phyloP scores from a whole-genome alignment of 2,113 vertebrate genomes.

The Datnioides undecimradiatus region DNA sequence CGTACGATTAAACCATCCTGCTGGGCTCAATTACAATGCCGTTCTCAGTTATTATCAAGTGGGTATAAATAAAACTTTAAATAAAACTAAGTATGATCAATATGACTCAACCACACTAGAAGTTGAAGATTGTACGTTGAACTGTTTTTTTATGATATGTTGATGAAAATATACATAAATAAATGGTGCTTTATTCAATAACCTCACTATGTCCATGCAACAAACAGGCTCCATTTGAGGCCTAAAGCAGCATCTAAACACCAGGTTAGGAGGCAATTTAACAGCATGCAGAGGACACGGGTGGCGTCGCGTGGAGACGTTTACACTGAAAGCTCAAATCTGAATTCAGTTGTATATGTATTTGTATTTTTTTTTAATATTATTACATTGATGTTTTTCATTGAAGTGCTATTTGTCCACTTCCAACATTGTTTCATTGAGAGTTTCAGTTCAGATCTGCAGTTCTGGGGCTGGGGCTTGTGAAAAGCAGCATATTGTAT shows the following conservation, averaged over 20 bases:
- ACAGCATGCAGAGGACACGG: conserved; percentile 82
- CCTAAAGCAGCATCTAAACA: conserved; percentile 74
- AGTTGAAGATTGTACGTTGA: not conserved
- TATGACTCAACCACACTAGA: not conserved
- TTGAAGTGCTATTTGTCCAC: not conserved
- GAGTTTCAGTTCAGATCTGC: not conserved
- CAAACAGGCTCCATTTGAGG: conserved; percentile 85
- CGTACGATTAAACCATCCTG: too few species aligned
- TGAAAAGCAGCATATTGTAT: too few species aligned
- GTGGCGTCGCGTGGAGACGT: conserved; percentile 14
- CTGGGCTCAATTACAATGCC: too few species aligned
- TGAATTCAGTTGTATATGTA: too few species aligned
- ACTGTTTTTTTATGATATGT: conserved; percentile 18
- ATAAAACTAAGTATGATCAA: not conserved
- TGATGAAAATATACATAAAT: conserved; percentile 19
- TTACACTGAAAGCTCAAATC: conserved; percentile 64
- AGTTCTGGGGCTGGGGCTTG: too few species aligned
- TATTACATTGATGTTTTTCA: not conserved
- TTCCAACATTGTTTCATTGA: not conserved
- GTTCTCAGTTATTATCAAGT: too few species aligned
- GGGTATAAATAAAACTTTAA: not conserved
- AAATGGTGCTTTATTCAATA: conserved; percentile 17
- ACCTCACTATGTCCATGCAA: conserved; percentile 35
- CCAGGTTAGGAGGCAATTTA: conserved; percentile 50
- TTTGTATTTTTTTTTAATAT: not conserved